Evolutionary conservation across 2,888 invertebrate genomes (phyloP).

Genomic region (Flexamia atlantica): DNA sequence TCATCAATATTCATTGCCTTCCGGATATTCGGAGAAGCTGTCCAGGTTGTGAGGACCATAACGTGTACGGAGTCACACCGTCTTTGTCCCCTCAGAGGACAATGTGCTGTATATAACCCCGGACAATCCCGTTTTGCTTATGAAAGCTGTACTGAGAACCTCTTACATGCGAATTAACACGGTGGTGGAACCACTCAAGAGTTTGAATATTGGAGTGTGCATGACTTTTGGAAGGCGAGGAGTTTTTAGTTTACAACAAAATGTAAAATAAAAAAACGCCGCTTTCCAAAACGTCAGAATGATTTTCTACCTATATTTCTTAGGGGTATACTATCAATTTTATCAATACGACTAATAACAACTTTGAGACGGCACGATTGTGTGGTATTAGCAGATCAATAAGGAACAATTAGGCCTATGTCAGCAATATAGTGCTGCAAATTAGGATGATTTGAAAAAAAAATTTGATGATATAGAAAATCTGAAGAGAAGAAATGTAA

Average conservation of each 20-base stretch:
- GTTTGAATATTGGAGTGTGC: not conserved
- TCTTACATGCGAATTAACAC: not conserved
- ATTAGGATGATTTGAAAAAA: too few species aligned
- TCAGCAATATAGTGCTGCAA: too few species aligned
- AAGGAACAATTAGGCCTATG: too few species aligned
- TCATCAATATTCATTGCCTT: slow-evolving; percentile 25
- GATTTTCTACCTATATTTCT: too few species aligned
- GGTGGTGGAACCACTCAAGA: not conserved
- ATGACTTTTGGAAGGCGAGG: not conserved
- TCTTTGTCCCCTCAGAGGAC: not conserved
- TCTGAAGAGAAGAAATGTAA: too few species aligned
- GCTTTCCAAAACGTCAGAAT: too few species aligned
- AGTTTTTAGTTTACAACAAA: not conserved
- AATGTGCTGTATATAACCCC: slow-evolving; percentile 1
- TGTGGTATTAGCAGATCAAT: too few species aligned
- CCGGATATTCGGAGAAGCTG: slow-evolving; percentile 15
- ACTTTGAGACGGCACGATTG: too few species aligned
- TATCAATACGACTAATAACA: too few species aligned
- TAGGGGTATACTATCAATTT: too few species aligned
- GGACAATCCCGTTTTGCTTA: not conserved
- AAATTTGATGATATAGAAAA: too few species aligned
- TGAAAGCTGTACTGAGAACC: not conserved
- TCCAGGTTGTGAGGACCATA: not conserved
- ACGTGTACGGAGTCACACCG: not conserved
- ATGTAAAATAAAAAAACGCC: too few species aligned